These are phyloP conservation scores for Anguilla obscura DNA, from an alignment of 2,797 vertebrate species.

Conservation along the genomic window DNA sequence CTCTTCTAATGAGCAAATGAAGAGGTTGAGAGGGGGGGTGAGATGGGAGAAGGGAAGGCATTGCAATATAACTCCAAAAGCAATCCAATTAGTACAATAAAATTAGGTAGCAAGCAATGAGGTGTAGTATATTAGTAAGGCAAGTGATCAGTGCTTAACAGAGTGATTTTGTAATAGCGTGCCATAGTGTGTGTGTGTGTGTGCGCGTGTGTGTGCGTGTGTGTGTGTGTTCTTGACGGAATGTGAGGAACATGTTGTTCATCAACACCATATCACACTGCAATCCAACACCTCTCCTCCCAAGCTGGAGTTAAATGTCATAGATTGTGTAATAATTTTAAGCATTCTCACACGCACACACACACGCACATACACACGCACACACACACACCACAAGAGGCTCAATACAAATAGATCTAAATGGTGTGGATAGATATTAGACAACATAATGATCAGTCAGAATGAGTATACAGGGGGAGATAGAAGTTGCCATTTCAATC, in stretches of 20 bases:
- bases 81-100: background rate
- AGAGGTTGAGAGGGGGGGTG: background rate
- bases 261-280: too few relatives aligned
- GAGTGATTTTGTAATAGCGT: background rate
- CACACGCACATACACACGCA: too few relatives aligned
- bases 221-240: too few relatives aligned
- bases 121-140: background rate
- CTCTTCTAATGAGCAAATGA: background rate
- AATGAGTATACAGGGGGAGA: background rate
- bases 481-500: background rate
- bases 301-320: background rate
- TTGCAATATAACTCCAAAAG: background rate
- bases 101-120: background rate
- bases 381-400: background rate
- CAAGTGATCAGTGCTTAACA: background rate
- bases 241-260: too few relatives aligned
- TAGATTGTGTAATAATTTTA: background rate
- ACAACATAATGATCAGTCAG: background rate
- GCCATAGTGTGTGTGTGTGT: background rate
- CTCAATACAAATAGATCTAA: background rate
- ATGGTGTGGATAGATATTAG: background rate
- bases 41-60: background rate
- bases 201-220: too few relatives aligned
- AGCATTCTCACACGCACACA: background rate
- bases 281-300: too few relatives aligned